These are phyloP conservation scores for Euura saliciscinereae DNA, from an alignment of 1,140 invertebrate species.

Conservation along the genomic window DNA sequence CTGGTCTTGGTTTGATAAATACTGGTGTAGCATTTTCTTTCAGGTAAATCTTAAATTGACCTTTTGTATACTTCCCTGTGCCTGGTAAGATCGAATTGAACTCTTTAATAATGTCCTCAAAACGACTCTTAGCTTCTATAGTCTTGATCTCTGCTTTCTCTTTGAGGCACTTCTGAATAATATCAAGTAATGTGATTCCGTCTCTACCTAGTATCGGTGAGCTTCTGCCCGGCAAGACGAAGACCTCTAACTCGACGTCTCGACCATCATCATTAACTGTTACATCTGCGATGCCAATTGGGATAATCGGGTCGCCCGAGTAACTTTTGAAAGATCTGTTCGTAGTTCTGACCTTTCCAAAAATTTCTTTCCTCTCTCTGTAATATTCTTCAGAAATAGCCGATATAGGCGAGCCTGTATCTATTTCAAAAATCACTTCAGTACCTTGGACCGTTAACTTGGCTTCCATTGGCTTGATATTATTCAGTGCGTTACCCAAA, in stretches of 20 bases:
- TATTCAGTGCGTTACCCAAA: conserved; percentile 2
- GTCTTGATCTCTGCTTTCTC: too few species aligned
- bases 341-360: not conserved
- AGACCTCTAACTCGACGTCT: not conserved
- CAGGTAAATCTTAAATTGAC: conserved; percentile 49
- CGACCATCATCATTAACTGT: not conserved
- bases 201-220: not conserved
- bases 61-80: conserved; percentile 24
- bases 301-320: not conserved
- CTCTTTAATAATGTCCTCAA: conserved; percentile 12
- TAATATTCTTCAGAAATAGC: conserved; percentile 10
- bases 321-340: not conserved
- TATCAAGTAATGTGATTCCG: too few species aligned
- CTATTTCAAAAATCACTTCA: conserved; percentile 7
- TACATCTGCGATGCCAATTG: not conserved
- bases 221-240: not conserved
- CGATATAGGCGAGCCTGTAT: conserved; percentile 16
- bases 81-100: conserved; percentile 16
- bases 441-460: conserved; percentile 11
- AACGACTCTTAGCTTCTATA: too few species aligned
- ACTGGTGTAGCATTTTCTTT: too few species aligned
- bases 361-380: not conserved
- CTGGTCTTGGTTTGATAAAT: too few species aligned
- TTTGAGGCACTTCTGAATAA: too few species aligned
- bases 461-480: conserved; percentile 18